Conservation (phyloP, 2,888 invertebrate species). For the Agrotis ipsilon region DNA sequence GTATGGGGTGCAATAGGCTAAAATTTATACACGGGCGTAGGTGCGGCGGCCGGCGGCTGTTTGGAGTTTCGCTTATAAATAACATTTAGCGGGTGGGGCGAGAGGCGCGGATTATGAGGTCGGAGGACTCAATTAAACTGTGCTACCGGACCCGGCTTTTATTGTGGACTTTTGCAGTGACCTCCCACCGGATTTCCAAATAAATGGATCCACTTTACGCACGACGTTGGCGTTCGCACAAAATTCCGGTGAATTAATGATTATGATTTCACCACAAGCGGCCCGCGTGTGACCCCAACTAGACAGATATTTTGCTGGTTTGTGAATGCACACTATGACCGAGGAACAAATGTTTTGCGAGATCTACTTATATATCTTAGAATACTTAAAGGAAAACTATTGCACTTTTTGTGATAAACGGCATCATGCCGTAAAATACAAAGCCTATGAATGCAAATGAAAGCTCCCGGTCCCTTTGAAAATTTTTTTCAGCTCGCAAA, state of each 20-base stretch:
- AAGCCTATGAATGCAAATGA: neutral
- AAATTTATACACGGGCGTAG: slow-evolving; percentile 80
- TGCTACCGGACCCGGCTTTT: slow-evolving; percentile 89
- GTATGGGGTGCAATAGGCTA: slow-evolving; percentile 80
- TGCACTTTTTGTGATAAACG: neutral
- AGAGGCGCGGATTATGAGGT: slow-evolving; percentile 89
- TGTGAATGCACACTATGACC: slow-evolving; percentile 22
- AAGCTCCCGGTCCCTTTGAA: slow-evolving; percentile 9
- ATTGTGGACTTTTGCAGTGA: slow-evolving; percentile 89
- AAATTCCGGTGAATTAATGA: slow-evolving; percentile 78
- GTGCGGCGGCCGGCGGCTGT: slow-evolving; percentile 76
- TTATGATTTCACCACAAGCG: slow-evolving; percentile 74
- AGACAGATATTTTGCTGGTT: slow-evolving; percentile 37
- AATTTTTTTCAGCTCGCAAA: slow-evolving; percentile 6
- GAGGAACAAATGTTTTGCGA: slow-evolving; percentile 6
- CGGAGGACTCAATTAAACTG: slow-evolving; percentile 90
- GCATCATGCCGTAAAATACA: neutral
- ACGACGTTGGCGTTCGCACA: slow-evolving; percentile 76
- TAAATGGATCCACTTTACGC: slow-evolving; percentile 87
- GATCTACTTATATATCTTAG: neutral
- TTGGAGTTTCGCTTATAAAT: slow-evolving; percentile 88
- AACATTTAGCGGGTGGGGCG: slow-evolving; percentile 88
- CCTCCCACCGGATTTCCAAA: slow-evolving; percentile 88
- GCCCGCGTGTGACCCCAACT: slow-evolving; percentile 43
- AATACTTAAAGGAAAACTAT: neutral